Conservation (phyloP, 2,888 invertebrate species). For the Venusia cambrica region DNA sequence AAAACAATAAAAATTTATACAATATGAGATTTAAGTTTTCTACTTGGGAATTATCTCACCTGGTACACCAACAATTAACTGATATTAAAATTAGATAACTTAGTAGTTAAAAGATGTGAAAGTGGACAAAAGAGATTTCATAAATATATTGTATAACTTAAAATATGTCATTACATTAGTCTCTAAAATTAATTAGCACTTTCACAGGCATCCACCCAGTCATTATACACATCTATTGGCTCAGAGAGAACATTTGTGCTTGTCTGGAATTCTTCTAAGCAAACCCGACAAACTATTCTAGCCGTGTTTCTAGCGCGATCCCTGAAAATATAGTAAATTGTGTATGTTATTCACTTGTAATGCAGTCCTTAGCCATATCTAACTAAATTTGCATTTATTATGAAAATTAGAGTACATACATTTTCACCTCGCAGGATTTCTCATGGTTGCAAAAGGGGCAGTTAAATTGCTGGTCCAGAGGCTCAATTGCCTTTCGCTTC, state of each 20-base stretch:
- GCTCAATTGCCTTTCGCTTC: slow-evolving; percentile 94
- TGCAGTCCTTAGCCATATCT: neutral
- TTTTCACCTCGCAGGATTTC: slow-evolving; percentile 99
- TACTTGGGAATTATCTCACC: too few species aligned
- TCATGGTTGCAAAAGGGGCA: slow-evolving; percentile 99
- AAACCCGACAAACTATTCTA: slow-evolving; percentile 96
- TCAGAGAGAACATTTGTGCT: slow-evolving; percentile 97
- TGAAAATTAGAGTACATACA: too few species aligned
- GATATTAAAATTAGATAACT: too few species aligned
- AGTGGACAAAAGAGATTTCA: slow-evolving; percentile 21
- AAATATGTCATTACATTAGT: slow-evolving; percentile 23
- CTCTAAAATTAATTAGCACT: slow-evolving; percentile 84
- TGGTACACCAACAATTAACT: too few species aligned
- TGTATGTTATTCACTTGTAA: neutral
- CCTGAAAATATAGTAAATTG: slow-evolving; percentile 83
- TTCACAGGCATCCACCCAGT: slow-evolving; percentile 99
- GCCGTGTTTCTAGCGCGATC: slow-evolving; percentile 97
- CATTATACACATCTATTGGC: slow-evolving; percentile 99
- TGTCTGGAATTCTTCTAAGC: slow-evolving; percentile 98
- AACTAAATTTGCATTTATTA: too few species aligned
- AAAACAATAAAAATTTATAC: too few species aligned
- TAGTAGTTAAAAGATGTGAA: too few species aligned
- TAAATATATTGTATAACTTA: slow-evolving; percentile 27
- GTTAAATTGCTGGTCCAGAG: slow-evolving; percentile 97
- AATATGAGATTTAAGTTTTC: too few species aligned